Evolutionary conservation across 2,797 vertebrate genomes (phyloP), one percentile per base, ranked within the genome.

Genomic region (Carduelis carduelis): DNA sequence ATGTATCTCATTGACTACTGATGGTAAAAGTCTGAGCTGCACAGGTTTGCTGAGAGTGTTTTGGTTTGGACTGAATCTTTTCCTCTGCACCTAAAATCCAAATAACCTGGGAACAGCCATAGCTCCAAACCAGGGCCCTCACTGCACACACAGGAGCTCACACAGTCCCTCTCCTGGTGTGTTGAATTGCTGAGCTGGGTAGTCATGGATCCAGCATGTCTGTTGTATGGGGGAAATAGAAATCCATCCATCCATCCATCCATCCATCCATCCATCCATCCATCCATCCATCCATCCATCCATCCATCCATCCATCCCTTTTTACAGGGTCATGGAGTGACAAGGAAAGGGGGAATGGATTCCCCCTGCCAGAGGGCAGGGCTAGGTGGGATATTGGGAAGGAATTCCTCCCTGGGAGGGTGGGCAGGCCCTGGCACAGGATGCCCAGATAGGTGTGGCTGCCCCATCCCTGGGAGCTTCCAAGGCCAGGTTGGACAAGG

Each of bases 401-500:
- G 66, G 12, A 79, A 71, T 57, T 50, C 0, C 1, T 20, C 4
- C 26, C 3, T 43, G 41, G 2, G 65, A 70, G 57, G 32, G 26
- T 9, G 12, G 14, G 3, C 0, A 70, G 49, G 32, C 27, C n/a
- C 75, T 79, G 59, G n/a, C 37, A 44, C 24, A 70, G 47, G 55
- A 0, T 47, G 13, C 20, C 30, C 50, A 57, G 35, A 57, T 0
- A 57, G 50, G 44, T 79, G 59, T 72, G 66, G 37, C 76, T 65
- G 59, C 49, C 6, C 9, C 6, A 50, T 14, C 23, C 66, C 50
- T 68, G 37, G 22, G 0, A 52, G 16, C 44, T 52, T 0, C 37
- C 59, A 12, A 59, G 59, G 27, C 15, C 50, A 57, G 50, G 50
- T 0, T 57, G 24, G 43, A 71, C 0, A 0, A 23, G 35, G 12